Base-by-base conservation (phyloP, 2,888 invertebrate species). In the Amphimallon solstitiale region DNA sequence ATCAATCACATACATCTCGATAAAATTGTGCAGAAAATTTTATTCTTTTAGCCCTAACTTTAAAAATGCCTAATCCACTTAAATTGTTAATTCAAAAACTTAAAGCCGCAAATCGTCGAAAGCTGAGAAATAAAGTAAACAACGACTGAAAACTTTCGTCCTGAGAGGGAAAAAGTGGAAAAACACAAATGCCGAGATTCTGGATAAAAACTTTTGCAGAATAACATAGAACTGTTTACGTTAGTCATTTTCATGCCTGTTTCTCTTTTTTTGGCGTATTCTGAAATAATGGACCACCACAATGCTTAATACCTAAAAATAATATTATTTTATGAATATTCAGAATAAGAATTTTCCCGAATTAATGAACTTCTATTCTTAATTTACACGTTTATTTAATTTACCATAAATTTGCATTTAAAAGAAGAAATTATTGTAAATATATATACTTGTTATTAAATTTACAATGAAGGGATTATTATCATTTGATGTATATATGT, bases 61-160 rank as follows among this genome's bases (percentile, higher is more conserved):
- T 29, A 54, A 63, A 65, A 59, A 45, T 49, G 46, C 48, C 29
- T 60, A 65, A 65, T 65, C 65, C 61, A 52, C 65, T 65, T 65
- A 65, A 65, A 65, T 61, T 65, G 65, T 61, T 65, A 65, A 65
- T 65, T 65, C 61, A 34, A 35, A 56, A 65, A 65, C 65, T 65
- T 65, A 48, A 61, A 61, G 61, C 61, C 29, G 48, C 61, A 61
- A 61, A 61, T 61, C 61, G 61, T 48, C 14, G 48, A 48, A 38
- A 48, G 48, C 48, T n/a, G 35, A 17, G 37, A 29, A 56, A 29
- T 56, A 56, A 56, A 40, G 40, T 40, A 56, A 56, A 56, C 14
- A 56, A 40, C 23, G 15, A 9, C 14, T 14, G 23, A 21, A 23
- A 56, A 56, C 56, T 40, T 56, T 40, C 9, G 12, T 21, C 10